Evolutionary conservation across 2,113 vertebrate species (phyloP).

Genomic region (Ahaetulla prasina): DNA sequence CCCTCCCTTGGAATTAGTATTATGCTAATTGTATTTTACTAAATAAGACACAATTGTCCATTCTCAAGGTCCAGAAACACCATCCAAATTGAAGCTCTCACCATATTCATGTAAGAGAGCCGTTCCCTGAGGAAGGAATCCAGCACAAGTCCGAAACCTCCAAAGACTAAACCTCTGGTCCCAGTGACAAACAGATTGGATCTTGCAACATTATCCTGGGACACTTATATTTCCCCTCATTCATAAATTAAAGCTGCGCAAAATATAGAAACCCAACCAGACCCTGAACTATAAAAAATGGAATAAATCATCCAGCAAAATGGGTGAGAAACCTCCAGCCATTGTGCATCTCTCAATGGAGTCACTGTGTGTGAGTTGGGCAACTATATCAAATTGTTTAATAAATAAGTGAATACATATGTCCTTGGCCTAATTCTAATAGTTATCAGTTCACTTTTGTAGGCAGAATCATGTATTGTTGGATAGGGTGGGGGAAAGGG

Average conservation of each 20-base stretch:
- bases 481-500: neutral
- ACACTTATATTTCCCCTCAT: neutral
- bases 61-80: no score
- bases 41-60: no score
- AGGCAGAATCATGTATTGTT: neutral
- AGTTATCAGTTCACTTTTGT: neutral
- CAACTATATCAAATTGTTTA: neutral
- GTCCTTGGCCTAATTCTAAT: neutral
- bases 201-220: neutral
- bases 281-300: neutral
- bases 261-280: neutral
- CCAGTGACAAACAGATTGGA: neutral
- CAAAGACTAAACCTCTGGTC: no score
- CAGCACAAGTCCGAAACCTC: no score
- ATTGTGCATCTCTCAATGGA: neutral
- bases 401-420: neutral
- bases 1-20: no score
- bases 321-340: neutral
- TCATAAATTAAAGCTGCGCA: neutral
- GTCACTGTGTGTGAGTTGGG: neutral
- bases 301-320: neutral
- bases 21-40: no score
- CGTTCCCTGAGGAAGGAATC: no score
- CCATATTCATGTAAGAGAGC: no score
- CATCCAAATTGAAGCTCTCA: no score